Evolutionary conservation across 2,797 vertebrate genomes (phyloP), one percentile per base, ranked within the genome.

Genomic region (Valencia hispanica): DNA sequence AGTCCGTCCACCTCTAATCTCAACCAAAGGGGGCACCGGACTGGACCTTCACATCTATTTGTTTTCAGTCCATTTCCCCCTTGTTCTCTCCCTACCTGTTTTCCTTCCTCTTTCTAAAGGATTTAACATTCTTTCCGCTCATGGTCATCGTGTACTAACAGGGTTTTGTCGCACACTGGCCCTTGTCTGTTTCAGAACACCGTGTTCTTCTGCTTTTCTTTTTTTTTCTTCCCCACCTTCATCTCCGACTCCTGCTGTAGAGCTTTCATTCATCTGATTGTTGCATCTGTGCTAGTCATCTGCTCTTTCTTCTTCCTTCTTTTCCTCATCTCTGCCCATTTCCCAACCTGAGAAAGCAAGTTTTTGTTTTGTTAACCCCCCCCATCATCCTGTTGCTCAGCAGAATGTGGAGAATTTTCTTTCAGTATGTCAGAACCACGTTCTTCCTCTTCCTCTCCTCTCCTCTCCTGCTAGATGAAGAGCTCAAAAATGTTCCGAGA

Each of bases 41-140:
- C 80, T 61, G 0, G 84, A 86, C 80, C 78, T 91, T 89, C 87
- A 87, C 84, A 78, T 88, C 83, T 86, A 87, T 87, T 89, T 83
- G 76, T 43, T 91, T 55, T 87, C 88, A 88, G 84, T 85, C 86
- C 10, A 79, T 87, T 82, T 87, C 84, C 76, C 83, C 68, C 80
- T 84, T 81, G 80, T 87, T 80, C 84, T 85, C 83, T 68, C 68
- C 78, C 32, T 88, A 89, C 89, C 92, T 84, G 80, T 77, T 86
- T 80, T 70, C 68, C 76, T 50, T 43, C 76, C 27, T 45, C 61
- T 11, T 78, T 75, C 79, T 11, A 84, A 86, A 41, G 92, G 92
- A 86, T 92, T 94, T 94, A 92, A 93, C 93, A 95, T 95, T 96
- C 94, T 94, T 95, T 95, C 94, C 91, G 85, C 92, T 93, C 48